Evolutionary conservation across 2,797 vertebrate genomes (phyloP), one percentile per base, ranked within the genome.

Genomic region (Hemitrygon akajei): DNA sequence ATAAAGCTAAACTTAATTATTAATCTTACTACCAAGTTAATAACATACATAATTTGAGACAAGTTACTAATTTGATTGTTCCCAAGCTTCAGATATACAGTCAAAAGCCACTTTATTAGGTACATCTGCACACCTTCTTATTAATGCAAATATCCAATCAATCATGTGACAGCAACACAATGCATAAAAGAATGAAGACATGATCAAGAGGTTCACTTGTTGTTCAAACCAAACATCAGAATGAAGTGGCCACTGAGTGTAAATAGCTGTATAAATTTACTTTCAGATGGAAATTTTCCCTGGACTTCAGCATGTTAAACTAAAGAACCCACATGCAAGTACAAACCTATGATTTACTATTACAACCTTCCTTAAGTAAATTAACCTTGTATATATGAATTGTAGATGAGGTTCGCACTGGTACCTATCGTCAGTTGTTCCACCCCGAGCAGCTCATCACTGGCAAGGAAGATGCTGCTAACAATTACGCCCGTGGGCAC

Each of bases 381-480:
- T 37, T 40, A 30, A 92, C 12, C 16, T 47, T 40, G 37, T 34
- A 20, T 47, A 40, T 27, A 6, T 75, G 34, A 3, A 47, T 73
- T 91, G 9, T 37, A 92, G 89, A 92, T 75, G 89, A 92, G 66
- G 63, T 92, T 66, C 89, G 89, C 18, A 73, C 66, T 47, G 89
- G 89, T 56, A 92, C 89, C 69, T 92, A 92, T 73, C 89, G 89
- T 11, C 89, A 92, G 66, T 66, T 92, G 89, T 92, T 92, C 89
- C 89, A 92, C 69, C 89, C 89, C 4, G 89, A 92, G 89, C 89
- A 92, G 22, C 89, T 92, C 66, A 92, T 92, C 69, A 92, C 89
- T 1, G 89, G 89, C 18, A 92, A 92, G 40, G 89, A 92, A 92
- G 89, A 92, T 47, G 89, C 89, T 27, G 89, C 89, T 2, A 92